phyloP scores from a whole-genome alignment of 2,888 invertebrate genomes.

The Oasisia sp. region DNA sequence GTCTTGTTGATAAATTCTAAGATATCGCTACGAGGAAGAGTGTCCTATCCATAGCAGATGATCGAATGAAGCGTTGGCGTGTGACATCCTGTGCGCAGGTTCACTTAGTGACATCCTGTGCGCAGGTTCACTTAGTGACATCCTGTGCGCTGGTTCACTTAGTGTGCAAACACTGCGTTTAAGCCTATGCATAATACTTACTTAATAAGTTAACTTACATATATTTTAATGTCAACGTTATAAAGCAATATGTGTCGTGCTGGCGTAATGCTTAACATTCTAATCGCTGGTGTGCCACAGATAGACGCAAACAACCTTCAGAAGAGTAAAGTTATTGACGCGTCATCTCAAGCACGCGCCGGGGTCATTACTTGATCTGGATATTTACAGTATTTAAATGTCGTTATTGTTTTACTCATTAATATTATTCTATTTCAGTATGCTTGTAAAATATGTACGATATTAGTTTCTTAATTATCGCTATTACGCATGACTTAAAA shows the following conservation, averaged over 20 bases:
- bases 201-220: neutral
- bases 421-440: too few species aligned
- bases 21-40: neutral
- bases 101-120: neutral
- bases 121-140: neutral
- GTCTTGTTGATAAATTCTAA: neutral
- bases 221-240: neutral
- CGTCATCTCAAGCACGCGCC: neutral
- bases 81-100: neutral
- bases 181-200: neutral
- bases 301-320: neutral
- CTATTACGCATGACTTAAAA: too few species aligned
- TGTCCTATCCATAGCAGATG: neutral
- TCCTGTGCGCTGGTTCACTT: neutral
- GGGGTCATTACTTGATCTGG: too few species aligned
- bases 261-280: neutral
- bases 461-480: too few species aligned
- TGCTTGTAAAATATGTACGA: too few species aligned
- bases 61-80: neutral
- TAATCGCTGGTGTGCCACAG: neutral
- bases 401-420: too few species aligned
- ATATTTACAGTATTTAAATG: too few species aligned
- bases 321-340: neutral
- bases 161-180: neutral
- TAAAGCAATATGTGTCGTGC: neutral